Conservation (phyloP, 2,113 vertebrate species). For the Muntiacus muntjak region DNA sequence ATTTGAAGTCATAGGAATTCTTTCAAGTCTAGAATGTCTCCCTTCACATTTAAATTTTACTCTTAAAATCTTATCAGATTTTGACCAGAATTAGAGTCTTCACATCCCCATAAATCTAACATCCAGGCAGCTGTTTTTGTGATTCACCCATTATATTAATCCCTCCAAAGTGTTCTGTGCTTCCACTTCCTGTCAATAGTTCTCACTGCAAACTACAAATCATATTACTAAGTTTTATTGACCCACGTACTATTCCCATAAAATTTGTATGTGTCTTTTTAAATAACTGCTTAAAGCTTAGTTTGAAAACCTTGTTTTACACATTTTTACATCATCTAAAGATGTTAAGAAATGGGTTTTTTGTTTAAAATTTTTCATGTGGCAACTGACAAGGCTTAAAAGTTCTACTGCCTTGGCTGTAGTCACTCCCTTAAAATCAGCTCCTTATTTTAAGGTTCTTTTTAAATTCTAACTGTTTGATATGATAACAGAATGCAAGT, state of each 20-base stretch:
- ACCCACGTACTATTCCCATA: not conserved
- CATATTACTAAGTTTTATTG: not conserved
- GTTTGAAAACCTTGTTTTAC: conserved; percentile 12
- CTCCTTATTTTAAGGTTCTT: not conserved
- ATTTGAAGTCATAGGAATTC: not conserved
- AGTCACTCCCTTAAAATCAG: not conserved
- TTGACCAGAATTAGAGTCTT: conserved; percentile 24
- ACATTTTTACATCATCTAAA: not conserved
- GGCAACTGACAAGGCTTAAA: not conserved
- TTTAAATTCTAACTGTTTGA: not conserved
- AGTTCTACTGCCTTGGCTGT: not conserved
- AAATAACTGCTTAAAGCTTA: not conserved
- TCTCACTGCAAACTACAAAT: not conserved
- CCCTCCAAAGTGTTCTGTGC: not conserved
- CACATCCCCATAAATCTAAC: not conserved
- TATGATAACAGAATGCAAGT: not conserved
- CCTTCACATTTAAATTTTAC: conserved; percentile 3
- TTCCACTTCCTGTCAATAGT: conserved; percentile 20
- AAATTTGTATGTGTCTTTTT: not conserved
- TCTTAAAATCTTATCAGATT: conserved; percentile 26
- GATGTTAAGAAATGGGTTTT: not conserved
- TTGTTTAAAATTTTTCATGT: not conserved
- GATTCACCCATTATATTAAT: conserved; percentile 3
- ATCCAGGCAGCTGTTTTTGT: conserved; percentile 1
- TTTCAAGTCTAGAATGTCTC: not conserved